Evolutionary conservation across 1,140 invertebrate genomes (phyloP), one percentile per base, ranked within the genome.

Genomic region (Lordiphosa stackelbergi): DNA sequence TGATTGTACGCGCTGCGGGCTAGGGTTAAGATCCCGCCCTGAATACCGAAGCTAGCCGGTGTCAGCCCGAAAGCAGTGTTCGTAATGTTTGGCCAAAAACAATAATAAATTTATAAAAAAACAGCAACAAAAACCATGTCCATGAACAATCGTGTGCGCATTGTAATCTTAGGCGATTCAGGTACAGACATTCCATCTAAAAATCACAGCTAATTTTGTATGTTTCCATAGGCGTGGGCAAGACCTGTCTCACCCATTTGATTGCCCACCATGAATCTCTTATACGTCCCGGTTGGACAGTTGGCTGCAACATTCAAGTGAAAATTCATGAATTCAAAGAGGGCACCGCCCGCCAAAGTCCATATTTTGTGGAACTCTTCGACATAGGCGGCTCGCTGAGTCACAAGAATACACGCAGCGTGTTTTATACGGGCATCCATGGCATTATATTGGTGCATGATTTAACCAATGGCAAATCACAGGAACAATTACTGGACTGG

Each of bases 381-480:
- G 98, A 99, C 87, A 92, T 99, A 58, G 98, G 97, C 11, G 97
- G 97, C 10, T 97, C 96, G 65, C 93, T 94, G 70, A 95, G 92
- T 78, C 97, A 99, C 88, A 92, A 94, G 85, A 97, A 97, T 88
- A 94, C 96, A 10, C 90, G 97, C 85, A 91, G 93, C 64, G 95
- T 98, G 10, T 99, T 99, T 89, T 98, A 98, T 87, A 93, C 94
- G 85, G 93, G 94, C 34, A 94, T 95, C 60, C 95, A 99, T 91
- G 98, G 97, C 61, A 95, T 98, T 45, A 96, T 98, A 74, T 89
- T 99, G 42, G 96, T 98, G 8, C 97, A 99, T 89, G 98, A 99
- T 90, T 90, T 98, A 69, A 97, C 95, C 16, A 99, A 99, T 88
- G 91, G 95, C 72, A 99, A 99, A 88, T 98, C 96, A 47, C 95